Percentiles rank a stretch among this genome's conserved stretches.
Conservation (phyloP, 2,888 invertebrate genomes). For the Eremobia ochroleuca region DNA sequence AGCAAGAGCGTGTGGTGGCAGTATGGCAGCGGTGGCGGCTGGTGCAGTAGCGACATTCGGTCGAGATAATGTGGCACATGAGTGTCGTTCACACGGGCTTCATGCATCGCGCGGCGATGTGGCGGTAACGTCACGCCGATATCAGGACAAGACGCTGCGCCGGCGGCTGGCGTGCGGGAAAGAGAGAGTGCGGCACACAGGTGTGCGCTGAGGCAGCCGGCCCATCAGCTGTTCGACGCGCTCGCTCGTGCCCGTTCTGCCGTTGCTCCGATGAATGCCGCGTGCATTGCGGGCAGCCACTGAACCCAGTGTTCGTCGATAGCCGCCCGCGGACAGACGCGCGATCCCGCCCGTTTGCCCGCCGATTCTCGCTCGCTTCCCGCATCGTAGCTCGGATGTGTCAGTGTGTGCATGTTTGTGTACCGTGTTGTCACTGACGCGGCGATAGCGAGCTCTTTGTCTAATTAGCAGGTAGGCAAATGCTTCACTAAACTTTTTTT, state of each 20-base stretch:
- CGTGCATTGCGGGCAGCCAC: conserved; percentile 73
- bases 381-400: conserved; percentile 76
- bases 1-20: conserved; percentile 58
- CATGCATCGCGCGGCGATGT: conserved; percentile 56
- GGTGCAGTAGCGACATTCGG: conserved; percentile 64
- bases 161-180: conserved; percentile 79
- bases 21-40: conserved; percentile 36
- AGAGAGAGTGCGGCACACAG: conserved; percentile 87
- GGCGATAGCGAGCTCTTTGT: conserved; percentile 87
- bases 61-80: conserved; percentile 70
- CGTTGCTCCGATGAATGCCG: conserved; percentile 74
- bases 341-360: conserved; percentile 73
- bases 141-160: conserved; percentile 81
- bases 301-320: conserved; percentile 85
- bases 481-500: conserved; percentile 80
- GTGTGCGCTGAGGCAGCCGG: conserved; percentile 84
- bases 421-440: conserved; percentile 84
- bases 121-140: conserved; percentile 79
- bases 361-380: conserved; percentile 75
- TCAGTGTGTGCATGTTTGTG: conserved; percentile 85
- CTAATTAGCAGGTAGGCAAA: conserved; percentile 89
- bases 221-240: conserved; percentile 86
- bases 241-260: conserved; percentile 81
- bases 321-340: conserved; percentile 84
- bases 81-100: conserved; percentile 72